Base-by-base conservation (phyloP, 2,888 invertebrate genomes). In the Morpho deidamia region DNA sequence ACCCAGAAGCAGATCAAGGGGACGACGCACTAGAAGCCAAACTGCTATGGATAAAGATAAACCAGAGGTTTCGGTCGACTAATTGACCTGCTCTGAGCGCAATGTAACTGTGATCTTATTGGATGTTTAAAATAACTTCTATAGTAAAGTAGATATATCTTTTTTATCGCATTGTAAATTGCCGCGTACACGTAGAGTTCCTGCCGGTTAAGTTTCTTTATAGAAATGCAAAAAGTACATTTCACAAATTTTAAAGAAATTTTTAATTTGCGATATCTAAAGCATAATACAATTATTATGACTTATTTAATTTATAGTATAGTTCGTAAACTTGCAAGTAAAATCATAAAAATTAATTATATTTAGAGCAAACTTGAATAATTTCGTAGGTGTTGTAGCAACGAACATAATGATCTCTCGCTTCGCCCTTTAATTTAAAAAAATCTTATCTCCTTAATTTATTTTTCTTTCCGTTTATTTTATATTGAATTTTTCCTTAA, bases 11-110 rank as follows among this genome's bases (percentile, higher is more conserved):
- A 79, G 71, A 53, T 88, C 89, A 14, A 68, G 83, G 49, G 86
- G 87, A 1, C 81, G 89, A 10, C 78, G 79, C 52, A 89, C 89
- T 1, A 75, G 89, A 56, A 89, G 87, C 60, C 86, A 87, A 61
- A 67, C 85, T 5, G 81, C 80, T 38, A 55, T 70, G 37, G 77
- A 41, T 23, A 49, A 78, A 11, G 74, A 74, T 11, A 75, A 65
- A 56, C 56, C 63, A 11, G 79, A 79, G 69, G 61, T 86, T 44
- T 53, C 67, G 55, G 81, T 83, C 63, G 83, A 87, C 48, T 87
- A 70, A 80, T 23, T 11, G 44, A 44, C 32, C 49, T 8, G 64
- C 63, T 39, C 32, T 10, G 11, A 33, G 11, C 35, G 11, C 66
- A 73, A 69, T 71, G 43, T 62, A 75, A 75, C 83, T 86, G 81